These are phyloP conservation scores for Amphibalanus amphitrite DNA, from an alignment of 1,140 invertebrate species.

Conservation along the genomic window DNA sequence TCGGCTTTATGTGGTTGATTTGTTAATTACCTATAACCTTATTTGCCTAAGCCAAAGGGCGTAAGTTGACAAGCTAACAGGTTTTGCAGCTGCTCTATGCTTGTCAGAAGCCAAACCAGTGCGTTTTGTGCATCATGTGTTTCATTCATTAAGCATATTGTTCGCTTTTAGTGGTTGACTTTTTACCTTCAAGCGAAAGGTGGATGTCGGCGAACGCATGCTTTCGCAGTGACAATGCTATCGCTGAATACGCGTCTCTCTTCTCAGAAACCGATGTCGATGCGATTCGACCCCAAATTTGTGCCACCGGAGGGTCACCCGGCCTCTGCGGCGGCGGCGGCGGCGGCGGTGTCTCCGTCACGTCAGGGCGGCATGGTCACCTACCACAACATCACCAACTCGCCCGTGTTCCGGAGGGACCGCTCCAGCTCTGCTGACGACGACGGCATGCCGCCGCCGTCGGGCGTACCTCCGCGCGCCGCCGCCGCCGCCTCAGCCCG, in stretches of 20 bases:
- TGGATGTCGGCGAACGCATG: no score
- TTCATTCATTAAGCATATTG: no score
- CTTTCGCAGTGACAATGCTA: no score
- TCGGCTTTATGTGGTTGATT: no score
- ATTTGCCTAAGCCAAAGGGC: no score
- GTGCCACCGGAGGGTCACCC: neutral
- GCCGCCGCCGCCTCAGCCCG: neutral
- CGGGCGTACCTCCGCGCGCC: neutral
- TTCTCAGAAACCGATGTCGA: neutral
- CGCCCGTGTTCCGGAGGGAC: neutral
- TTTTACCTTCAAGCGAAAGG: no score
- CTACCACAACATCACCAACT: constrained; percentile 4
- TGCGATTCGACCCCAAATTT: neutral
- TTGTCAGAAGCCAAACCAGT: no score
- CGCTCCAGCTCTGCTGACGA: neutral
- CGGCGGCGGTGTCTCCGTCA: neutral
- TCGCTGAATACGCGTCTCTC: neutral
- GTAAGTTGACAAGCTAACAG: no score
- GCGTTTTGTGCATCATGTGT: no score
- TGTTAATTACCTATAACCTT: no score
- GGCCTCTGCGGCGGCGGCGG: constrained; percentile 1
- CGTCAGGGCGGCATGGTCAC: neutral
- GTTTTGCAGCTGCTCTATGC: no score
- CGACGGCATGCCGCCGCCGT: neutral
- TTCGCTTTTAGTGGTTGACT: no score